Evolutionary conservation across 1,140 invertebrate species (phyloP).

Genomic region (silkworm (Bombyx mori)): DNA sequence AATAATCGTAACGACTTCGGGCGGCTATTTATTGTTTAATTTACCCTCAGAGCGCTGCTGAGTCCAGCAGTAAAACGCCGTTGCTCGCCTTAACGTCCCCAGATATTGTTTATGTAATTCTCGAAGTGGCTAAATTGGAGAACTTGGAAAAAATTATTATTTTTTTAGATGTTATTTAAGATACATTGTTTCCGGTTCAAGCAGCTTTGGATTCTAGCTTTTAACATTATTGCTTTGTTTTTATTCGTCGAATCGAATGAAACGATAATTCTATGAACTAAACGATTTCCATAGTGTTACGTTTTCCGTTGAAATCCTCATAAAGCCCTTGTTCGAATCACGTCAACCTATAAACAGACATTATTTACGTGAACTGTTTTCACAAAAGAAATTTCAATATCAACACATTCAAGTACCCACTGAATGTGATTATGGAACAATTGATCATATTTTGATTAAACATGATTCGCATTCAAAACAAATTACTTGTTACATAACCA

Average conservation of each 20-base stretch:
- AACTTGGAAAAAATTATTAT: slow-evolving; percentile 25
- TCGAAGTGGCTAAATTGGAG: slow-evolving; percentile 34
- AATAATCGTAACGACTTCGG: slow-evolving; percentile 49
- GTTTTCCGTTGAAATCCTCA: neutral
- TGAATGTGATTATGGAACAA: too few relatives aligned
- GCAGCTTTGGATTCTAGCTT: too few relatives aligned
- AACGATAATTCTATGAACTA: neutral
- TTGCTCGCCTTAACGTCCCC: slow-evolving; percentile 27
- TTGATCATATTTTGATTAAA: too few relatives aligned
- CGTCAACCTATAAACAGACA: too few relatives aligned
- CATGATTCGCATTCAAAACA: too few relatives aligned
- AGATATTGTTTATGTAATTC: slow-evolving; percentile 48
- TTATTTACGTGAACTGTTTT: too few relatives aligned
- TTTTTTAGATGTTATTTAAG: neutral
- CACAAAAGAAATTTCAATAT: too few relatives aligned
- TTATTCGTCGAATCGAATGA: neutral
- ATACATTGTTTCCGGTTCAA: slow-evolving; percentile 8
- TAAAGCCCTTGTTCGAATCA: neutral
- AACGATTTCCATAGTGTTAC: neutral
- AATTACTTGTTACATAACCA: too few relatives aligned
- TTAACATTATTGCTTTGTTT: slow-evolving; percentile 2
- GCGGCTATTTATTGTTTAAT: slow-evolving; percentile 67
- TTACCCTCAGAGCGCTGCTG: slow-evolving; percentile 31
- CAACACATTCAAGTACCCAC: too few relatives aligned
- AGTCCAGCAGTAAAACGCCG: slow-evolving; percentile 28